A percentile compares a stretch with the other conserved stretches of the same genome.
phyloP scores from a whole-genome alignment of 2,888 invertebrate genomes.

The Mesorhabditis sp. region DNA sequence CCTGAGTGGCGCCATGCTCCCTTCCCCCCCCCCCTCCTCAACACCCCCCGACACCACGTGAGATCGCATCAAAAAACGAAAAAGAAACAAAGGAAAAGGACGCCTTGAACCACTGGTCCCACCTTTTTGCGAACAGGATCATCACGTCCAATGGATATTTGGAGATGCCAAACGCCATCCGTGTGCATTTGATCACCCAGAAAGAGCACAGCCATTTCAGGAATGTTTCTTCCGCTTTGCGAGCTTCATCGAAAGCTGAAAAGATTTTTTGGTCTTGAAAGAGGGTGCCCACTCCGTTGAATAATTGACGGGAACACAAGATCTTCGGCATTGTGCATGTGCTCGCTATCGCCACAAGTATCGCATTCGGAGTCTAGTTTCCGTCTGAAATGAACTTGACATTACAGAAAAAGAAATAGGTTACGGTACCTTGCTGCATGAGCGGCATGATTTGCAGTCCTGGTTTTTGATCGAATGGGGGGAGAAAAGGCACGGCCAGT shows the following conservation, averaged over 20 bases:
- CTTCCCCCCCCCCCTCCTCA: too few species aligned
- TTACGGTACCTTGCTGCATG: not conserved
- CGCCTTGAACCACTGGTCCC: not conserved
- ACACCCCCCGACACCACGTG: too few species aligned
- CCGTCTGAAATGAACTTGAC: not conserved
- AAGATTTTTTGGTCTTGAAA: conserved; percentile 9
- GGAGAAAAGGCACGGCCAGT: not conserved
- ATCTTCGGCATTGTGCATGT: conserved; percentile 22
- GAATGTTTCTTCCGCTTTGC: conserved; percentile 33
- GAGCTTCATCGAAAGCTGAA: conserved; percentile 47
- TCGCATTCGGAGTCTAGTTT: conserved; percentile 50
- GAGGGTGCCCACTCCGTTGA: conserved; percentile 24
- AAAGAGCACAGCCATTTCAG: conserved; percentile 44
- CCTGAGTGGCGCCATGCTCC: too few species aligned
- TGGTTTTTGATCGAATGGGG: not conserved
- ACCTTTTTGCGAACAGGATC: conserved; percentile 32
- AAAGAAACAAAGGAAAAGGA: not conserved
- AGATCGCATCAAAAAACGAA: conserved; percentile 4
- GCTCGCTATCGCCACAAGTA: conserved; percentile 46
- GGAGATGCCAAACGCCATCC: conserved; percentile 29
- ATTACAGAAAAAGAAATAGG: not conserved
- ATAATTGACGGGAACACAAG: conserved; percentile 30
- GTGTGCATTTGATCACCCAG: conserved; percentile 38
- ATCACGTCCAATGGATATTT: conserved; percentile 36
- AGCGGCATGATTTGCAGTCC: not conserved